phyloP scores from a whole-genome alignment of 2,797 vertebrate genomes.

The Valencia hispanica region DNA sequence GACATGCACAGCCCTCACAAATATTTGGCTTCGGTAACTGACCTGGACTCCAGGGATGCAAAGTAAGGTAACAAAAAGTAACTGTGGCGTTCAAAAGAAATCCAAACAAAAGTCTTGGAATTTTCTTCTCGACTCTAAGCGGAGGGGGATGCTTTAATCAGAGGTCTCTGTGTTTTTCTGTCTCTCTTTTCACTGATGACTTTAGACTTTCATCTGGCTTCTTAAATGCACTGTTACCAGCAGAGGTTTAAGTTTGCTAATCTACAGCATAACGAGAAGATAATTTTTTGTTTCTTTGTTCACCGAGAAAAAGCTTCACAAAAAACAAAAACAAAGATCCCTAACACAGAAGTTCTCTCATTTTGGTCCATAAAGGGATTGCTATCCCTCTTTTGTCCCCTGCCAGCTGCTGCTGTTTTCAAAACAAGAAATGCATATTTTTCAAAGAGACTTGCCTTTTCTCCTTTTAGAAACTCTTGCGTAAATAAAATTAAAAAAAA shows the following conservation, averaged over 20 bases:
- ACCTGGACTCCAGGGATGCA: conserved; percentile 83
- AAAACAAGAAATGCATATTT: conserved; percentile 80
- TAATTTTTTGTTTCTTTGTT: conserved; percentile 53
- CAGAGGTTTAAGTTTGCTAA: conserved; percentile 45
- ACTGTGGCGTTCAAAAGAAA: conserved; percentile 77
- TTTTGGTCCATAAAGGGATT: conserved; percentile 78
- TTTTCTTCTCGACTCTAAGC: conserved; percentile 78
- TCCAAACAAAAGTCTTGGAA: conserved; percentile 78
- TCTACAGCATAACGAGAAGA: conserved; percentile 56
- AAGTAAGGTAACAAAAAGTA: conserved; percentile 77
- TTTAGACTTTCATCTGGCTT: conserved; percentile 47
- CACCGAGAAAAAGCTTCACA: conserved; percentile 65
- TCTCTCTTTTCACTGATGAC: no score
- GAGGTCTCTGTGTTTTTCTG: conserved; percentile 49
- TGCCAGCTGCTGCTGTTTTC: conserved; percentile 63
- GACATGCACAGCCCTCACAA: conserved; percentile 79
- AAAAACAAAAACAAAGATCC: conserved; percentile 62
- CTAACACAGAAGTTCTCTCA: conserved; percentile 74
- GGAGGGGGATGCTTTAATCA: conserved; percentile 65
- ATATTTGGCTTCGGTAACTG: conserved; percentile 81
- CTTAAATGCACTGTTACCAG: conserved; percentile 46
- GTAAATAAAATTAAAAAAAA: no score
- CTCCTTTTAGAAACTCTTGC: conserved; percentile 24
- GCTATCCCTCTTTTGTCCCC: conserved; percentile 81
- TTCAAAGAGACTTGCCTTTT: conserved; percentile 77